Percentiles rank a stretch among this genome's conserved stretches.
These are phyloP conservation scores for Tragelaphus eurycerus DNA, from an alignment of 2,797 vertebrate genomes.

Conservation along the genomic window DNA sequence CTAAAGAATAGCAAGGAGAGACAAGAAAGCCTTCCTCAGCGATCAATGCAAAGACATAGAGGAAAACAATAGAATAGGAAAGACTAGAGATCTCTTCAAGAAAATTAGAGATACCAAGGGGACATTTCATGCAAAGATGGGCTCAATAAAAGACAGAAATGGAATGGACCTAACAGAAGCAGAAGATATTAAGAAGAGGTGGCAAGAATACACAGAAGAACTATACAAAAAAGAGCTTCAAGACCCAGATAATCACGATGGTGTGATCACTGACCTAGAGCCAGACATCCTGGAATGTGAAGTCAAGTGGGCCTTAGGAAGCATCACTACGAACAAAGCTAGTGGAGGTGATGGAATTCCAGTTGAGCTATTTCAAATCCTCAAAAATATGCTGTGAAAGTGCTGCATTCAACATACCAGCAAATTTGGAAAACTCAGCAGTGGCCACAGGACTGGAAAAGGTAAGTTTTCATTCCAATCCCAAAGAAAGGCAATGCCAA, in stretches of 20 bases:
- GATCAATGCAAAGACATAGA: background rate
- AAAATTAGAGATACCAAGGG: background rate
- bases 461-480: background rate
- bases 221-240: background rate
- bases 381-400: background rate
- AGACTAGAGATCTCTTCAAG: background rate
- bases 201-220: background rate
- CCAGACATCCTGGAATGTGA: background rate
- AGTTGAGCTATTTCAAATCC: background rate
- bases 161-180: background rate
- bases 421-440: background rate
- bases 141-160: background rate
- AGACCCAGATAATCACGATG: rapidly evolving
- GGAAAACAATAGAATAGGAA: background rate
- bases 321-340: background rate
- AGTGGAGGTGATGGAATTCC: background rate
- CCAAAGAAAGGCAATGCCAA: background rate
- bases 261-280: background rate
- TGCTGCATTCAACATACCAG: background rate
- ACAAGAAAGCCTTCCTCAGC: background rate
- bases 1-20: background rate
- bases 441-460: background rate
- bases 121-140: background rate
- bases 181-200: background rate
- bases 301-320: background rate